phyloP scores from a whole-genome alignment of 2,888 invertebrate species.

The Tridacna gigas region DNA sequence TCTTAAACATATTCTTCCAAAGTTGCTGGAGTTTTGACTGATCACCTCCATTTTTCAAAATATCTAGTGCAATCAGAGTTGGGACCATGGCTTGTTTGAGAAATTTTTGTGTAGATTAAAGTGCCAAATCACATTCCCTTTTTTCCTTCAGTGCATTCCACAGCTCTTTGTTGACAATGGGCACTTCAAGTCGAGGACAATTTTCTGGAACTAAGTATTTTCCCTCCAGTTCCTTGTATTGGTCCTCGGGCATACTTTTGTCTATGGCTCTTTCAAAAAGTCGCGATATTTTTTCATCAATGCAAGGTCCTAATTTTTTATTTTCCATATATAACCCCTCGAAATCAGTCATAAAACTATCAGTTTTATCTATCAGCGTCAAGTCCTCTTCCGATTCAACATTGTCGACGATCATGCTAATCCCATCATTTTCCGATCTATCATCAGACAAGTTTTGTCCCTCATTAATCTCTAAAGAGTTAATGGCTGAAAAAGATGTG shows the following conservation, averaged over 20 bases:
- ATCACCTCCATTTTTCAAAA: not conserved
- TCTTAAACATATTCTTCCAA: constrained; percentile 25
- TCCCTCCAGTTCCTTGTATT: constrained; percentile 8
- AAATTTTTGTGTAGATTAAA: not conserved
- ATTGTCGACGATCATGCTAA: not conserved
- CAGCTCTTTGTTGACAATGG: constrained; percentile 9
- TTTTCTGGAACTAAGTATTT: constrained; percentile 20
- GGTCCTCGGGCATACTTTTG: not conserved
- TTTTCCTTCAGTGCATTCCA: not conserved
- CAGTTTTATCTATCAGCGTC: not conserved
- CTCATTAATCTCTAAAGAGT: no score
- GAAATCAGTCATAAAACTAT: not conserved
- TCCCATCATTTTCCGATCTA: not conserved
- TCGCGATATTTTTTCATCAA: not conserved
- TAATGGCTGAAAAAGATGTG: no score
- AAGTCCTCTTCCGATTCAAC: not conserved
- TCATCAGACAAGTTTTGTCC: no score
- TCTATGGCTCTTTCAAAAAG: not conserved
- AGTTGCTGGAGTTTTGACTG: not conserved
- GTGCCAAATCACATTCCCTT: constrained; percentile 15
- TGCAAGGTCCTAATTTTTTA: not conserved
- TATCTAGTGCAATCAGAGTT: not conserved
- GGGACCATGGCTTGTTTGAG: constrained; percentile 19
- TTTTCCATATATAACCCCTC: constrained; percentile 16
- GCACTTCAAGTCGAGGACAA: not conserved